Percentiles rank a stretch among this genome's conserved stretches.
Evolutionary conservation across 2,888 invertebrate species (phyloP).

Genomic region (Brenthis hecate): DNA sequence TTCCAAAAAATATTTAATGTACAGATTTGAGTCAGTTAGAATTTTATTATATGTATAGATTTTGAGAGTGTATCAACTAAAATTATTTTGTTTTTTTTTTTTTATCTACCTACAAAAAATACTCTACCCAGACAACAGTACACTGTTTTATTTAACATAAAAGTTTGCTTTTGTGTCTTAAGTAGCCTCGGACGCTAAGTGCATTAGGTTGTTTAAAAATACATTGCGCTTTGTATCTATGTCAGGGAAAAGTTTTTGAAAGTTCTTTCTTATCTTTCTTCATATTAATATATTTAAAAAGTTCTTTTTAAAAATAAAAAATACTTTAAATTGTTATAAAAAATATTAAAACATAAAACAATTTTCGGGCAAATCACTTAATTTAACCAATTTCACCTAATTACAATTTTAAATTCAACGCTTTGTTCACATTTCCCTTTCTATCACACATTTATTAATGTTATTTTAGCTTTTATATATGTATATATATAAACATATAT

Average conservation of each 20-base stretch:
- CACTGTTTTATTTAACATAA: background rate
- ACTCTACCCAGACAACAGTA: background rate
- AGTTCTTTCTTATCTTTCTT: background rate
- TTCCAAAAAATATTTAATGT: too few relatives aligned
- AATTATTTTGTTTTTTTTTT: background rate
- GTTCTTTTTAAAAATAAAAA: background rate
- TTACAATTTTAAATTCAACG: too few relatives aligned
- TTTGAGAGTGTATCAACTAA: background rate
- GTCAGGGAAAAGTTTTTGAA: conserved; percentile 11
- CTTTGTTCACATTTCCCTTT: too few relatives aligned
- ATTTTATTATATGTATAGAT: too few relatives aligned
- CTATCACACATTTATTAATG: too few relatives aligned
- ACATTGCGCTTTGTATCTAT: conserved; percentile 10
- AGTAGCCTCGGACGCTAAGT: conserved; percentile 13
- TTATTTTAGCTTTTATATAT: too few relatives aligned
- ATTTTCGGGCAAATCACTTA: background rate
- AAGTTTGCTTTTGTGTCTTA: conserved; percentile 14
- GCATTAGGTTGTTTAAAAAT: conserved; percentile 17
- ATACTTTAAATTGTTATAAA: too few relatives aligned
- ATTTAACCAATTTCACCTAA: too few relatives aligned
- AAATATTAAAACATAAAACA: background rate
- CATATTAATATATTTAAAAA: conserved; percentile 1
- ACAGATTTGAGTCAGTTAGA: too few relatives aligned
- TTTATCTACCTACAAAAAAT: background rate
- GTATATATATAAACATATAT: too few relatives aligned